Percentiles rank a stretch among this genome's conserved stretches.
phyloP scores from a whole-genome alignment of 2,113 vertebrate genomes.

The Microcebus ravelobensis region DNA sequence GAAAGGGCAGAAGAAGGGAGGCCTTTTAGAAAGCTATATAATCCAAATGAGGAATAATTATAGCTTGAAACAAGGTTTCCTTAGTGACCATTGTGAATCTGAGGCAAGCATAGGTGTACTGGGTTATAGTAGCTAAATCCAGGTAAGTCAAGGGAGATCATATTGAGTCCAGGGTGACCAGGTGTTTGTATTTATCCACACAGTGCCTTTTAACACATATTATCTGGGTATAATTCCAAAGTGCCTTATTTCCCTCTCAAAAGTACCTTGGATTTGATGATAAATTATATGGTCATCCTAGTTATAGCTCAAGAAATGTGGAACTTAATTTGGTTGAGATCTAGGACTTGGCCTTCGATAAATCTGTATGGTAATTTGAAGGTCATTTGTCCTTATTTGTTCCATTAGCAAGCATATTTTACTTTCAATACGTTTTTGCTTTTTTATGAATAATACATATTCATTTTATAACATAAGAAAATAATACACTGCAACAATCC shows the following conservation, averaged over 20 bases:
- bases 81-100: background rate
- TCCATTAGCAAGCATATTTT: background rate
- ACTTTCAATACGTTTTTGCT: background rate
- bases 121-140: background rate
- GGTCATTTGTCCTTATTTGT: slow-evolving; percentile 13
- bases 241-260: background rate
- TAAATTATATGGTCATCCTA: background rate
- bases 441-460: slow-evolving; percentile 10
- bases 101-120: background rate
- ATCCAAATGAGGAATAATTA: background rate
- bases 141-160: background rate
- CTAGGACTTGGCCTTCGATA: slow-evolving; percentile 1
- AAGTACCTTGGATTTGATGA: background rate
- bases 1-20: background rate
- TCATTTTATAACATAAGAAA: background rate
- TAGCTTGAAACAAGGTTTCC: background rate
- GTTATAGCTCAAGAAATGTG: background rate
- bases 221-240: background rate
- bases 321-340: slow-evolving; percentile 12
- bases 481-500: background rate
- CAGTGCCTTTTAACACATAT: background rate
- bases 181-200: background rate
- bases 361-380: background rate
- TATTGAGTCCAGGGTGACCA: background rate
- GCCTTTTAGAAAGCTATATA: background rate